Base-by-base conservation (phyloP, 2,113 vertebrate genomes). In the Dicrurus megarhynchus region DNA sequence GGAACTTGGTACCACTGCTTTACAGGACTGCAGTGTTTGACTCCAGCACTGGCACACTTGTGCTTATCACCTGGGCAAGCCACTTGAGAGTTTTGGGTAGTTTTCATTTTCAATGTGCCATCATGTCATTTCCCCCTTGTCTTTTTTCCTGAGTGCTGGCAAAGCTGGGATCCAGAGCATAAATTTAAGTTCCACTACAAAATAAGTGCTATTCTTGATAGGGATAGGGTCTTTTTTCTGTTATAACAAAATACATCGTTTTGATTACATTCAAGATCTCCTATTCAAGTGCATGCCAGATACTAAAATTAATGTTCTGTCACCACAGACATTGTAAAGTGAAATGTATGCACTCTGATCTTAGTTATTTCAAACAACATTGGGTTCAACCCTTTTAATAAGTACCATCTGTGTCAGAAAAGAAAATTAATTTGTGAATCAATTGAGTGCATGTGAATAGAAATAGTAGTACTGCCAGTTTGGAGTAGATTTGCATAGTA, bases 271-370 rank as follows among this genome's bases (percentile, higher is more conserved):
- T 92, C 16, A 64, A 78, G 69, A 63, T 77, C 32, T 92, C 41
- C 23, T 68, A 39, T 61, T 90, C 50, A 84, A n/a, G 32, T 79
- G 22, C 47, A 81, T 84, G 35, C 50, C 73, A 89, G 70, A 63
- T 91, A 61, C 10, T 73, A 93, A 95, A 95, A 89, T 86, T 71
- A 87, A 91, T 79, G 21, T 75, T 89, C 53, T 90, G 65, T 87
- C 65, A 61, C 80, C 53, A 39, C 21, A 46, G 41, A 39, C 41
- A 37, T 79, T 84, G 32, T 68, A 47, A 90, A 92, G 37, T 84
- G 60, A 89, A 90, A 79, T 53, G 33, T 82, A 12, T 50, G 33
- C 11, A 7, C 46, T 81, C 57, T 87, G 37, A 68, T 92, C 60
- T 81, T 86, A 46, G 68, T 81, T 89, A 75, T 65, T 92, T 89